Base-by-base conservation (phyloP, 2,797 vertebrate species). In the Chelon labrosus region DNA sequence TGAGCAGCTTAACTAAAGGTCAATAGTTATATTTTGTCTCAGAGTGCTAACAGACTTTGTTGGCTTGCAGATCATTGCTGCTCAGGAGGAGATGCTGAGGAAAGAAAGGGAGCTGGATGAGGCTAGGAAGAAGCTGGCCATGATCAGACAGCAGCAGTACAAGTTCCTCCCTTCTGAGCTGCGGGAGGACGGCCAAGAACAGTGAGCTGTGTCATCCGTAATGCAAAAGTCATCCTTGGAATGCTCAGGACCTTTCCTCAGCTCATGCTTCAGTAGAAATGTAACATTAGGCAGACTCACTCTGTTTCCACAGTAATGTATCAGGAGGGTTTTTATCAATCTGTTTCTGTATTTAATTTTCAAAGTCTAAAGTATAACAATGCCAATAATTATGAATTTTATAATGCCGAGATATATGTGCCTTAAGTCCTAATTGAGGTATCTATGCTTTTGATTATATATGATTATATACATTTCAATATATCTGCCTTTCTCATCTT, bases 41-140 rank as follows among this genome's bases (percentile, higher is more conserved):
- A 1, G 20, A 22, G 3, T 16, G 4, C 50, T 72, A 53, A 73
- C 22, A 7, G 16, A 14, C 13, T 22, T 41, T n/a, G n/a, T 64
- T 47, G 19, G 37, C 5, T 82, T 77, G 16, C 94, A 99, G 98
- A 99, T 99, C 90, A 98, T 99, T 0, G 98, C 98, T 0, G 98
- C 98, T 53, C 98, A 99, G 87, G 98, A 99, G 85, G 98, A 99
- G 91, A 99, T 99, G 98, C 94, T 99, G 74, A 94, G 97, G 85
- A 99, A 99, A 84, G 98, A 99, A 70, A 89, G 95, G 49, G 98
- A 99, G 92, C 93, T 99, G 83, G 96, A 97, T 5, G 98, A 99
- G 75, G 98, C 98, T 0, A 93, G 97, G 73, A 98, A 96, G 93
- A 99, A 94, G 93, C 93, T 99, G 86, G 98, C 97, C 2, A 96